A percentile compares a stretch with the other conserved stretches of the same genome.
Conservation (phyloP, 2,888 invertebrate genomes). For the Nomada ferruginata region DNA sequence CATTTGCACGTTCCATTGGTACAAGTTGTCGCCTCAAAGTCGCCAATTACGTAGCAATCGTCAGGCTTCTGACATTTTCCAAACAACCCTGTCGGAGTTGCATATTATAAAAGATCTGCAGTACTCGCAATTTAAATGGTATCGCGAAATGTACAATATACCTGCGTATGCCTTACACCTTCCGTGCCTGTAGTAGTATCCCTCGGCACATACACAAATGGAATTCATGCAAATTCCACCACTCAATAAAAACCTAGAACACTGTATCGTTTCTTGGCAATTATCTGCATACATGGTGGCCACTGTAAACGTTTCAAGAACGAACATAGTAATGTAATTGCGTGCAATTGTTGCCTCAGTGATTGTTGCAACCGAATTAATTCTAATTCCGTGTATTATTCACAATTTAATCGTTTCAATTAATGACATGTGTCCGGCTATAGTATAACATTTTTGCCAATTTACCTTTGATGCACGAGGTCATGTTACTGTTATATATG, state of each 20-base stretch:
- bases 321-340: slow-evolving; percentile 2
- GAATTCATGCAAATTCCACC: slow-evolving; percentile 71
- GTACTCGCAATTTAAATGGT: background rate
- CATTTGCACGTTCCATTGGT: slow-evolving; percentile 72
- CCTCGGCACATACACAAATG: slow-evolving; percentile 69
- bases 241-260: slow-evolving; percentile 67
- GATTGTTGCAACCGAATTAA: background rate
- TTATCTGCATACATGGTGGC: slow-evolving; percentile 65
- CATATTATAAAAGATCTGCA: background rate
- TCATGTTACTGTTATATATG: slow-evolving; percentile 65
- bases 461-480: slow-evolving; percentile 72
- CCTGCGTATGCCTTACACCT: slow-evolving; percentile 73
- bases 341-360: background rate
- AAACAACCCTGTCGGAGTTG: slow-evolving; percentile 66
- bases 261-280: slow-evolving; percentile 75
- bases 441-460: background rate
- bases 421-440: background rate
- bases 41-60: slow-evolving; percentile 77
- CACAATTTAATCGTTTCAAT: too few relatives aligned
- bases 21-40: slow-evolving; percentile 75
- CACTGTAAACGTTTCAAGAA: slow-evolving; percentile 54
- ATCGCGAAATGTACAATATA: slow-evolving; percentile 24
- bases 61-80: slow-evolving; percentile 70
- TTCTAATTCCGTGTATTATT: too few relatives aligned
- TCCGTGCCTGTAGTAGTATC: slow-evolving; percentile 77